Conservation (phyloP, 2,888 invertebrate genomes). For the Pyrrhia umbra region DNA sequence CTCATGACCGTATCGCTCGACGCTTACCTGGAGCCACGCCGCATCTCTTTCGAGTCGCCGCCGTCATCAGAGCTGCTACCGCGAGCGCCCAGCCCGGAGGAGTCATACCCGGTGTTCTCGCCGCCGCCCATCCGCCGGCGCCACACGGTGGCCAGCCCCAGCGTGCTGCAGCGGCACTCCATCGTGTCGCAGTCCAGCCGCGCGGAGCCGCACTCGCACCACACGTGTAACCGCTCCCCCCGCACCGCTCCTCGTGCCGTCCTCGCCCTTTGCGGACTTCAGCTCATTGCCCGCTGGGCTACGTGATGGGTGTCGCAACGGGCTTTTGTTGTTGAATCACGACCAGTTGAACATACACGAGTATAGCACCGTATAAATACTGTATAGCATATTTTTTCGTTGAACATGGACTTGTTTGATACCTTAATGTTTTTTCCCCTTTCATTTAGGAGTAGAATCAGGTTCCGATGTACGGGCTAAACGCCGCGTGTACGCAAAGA, state of each 20-base stretch:
- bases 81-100: conserved; percentile 93
- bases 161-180: conserved; percentile 92
- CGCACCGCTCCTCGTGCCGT: neutral
- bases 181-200: conserved; percentile 94
- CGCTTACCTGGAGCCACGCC: conserved; percentile 95
- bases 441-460: conserved; percentile 78
- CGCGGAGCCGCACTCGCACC: conserved; percentile 94
- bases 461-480: conserved; percentile 64
- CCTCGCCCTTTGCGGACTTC: neutral
- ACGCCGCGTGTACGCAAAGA: conserved; percentile 78
- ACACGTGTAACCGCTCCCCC: conserved; percentile 93
- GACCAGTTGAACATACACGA: conserved; percentile 68
- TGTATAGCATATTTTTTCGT: conserved; percentile 80
- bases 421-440: conserved; percentile 69
- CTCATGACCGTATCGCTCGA: conserved; percentile 96
- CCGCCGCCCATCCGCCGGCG: conserved; percentile 94
- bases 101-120: conserved; percentile 96
- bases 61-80: conserved; percentile 93
- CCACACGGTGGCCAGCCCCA: conserved; percentile 88
- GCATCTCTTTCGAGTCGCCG: conserved; percentile 95
- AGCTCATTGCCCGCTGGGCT: neutral
- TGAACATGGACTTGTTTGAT: conserved; percentile 56
- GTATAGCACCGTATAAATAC: conserved; percentile 78
- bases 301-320: conserved; percentile 17
- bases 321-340: conserved; percentile 38